Evolutionary conservation across 2,888 invertebrate genomes (phyloP), one percentile per base, ranked within the genome.

Genomic region (Nesidiocoris tenuis): DNA sequence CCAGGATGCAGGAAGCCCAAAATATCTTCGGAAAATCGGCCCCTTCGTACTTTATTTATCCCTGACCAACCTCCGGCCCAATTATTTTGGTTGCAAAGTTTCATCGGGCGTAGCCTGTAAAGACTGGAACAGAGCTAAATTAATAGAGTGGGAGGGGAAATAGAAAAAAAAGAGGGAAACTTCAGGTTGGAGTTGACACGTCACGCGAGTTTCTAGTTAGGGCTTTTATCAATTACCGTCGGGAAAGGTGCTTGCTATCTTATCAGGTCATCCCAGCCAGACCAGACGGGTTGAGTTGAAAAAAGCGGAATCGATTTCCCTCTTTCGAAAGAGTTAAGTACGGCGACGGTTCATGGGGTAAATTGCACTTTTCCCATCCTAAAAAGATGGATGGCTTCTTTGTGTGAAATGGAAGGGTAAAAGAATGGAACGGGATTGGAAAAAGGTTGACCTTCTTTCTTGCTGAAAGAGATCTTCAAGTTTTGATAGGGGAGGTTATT

Each of bases 191-290:
- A 67, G 67, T 67, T 67, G 67, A 67, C 67, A 56, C 55, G 55
- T 67, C 67, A 67, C 67, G 67, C 67, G 67, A 67, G 55, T 55
- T 56, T 67, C 67, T 67, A 67, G 67, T 67, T 67, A 67, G 67
- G 56, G n/a, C 54, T 56, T 65, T 67, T 67, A 67, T 67, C 67
- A 67, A 67, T 67, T 67, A 67, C 67, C 67, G 67, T 39, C 12
- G 39, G 54, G 55, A 67, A 67, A 67, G 67, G 67, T 67, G 67
- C 56, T 67, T 67, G 67, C 56, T 67, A 67, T 67, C 67, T 67
- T 67, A 67, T 67, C 67, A 67, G 22, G 54, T 56, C 67, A 54
- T 56, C 56, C 67, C 19, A 18, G 39, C 39, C 39, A 3, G 39
- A 3, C 3, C 39, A 39, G 39, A 39, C 39, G 3, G 39, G 39